phyloP scores from a whole-genome alignment of 2,797 vertebrate species.

The Tapera naevia region DNA sequence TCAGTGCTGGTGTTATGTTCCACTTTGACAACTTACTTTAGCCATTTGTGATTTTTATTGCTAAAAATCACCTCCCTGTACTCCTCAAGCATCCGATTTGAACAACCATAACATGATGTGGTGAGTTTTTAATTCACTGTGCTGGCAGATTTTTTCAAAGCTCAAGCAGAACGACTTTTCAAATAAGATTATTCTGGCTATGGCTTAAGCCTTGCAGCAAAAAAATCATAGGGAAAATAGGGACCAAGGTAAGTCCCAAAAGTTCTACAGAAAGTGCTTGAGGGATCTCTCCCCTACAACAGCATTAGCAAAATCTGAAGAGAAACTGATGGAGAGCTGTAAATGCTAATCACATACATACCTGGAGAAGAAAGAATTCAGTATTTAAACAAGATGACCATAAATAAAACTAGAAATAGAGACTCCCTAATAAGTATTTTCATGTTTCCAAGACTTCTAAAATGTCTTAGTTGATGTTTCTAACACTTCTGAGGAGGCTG shows the following conservation, averaged over 20 bases:
- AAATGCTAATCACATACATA: neutral
- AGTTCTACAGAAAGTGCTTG: neutral
- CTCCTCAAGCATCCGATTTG: neutral
- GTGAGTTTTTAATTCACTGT: neutral
- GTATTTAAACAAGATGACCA: neutral
- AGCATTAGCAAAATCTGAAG: neutral
- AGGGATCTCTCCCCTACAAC: neutral
- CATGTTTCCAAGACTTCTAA: neutral
- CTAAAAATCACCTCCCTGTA: neutral
- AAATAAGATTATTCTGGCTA: neutral
- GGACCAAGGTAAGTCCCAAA: neutral
- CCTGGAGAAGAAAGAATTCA: neutral
- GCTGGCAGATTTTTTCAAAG: neutral
- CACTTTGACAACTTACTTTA: neutral
- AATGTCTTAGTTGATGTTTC: neutral
- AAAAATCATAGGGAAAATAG: neutral
- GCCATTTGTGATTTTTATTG: neutral
- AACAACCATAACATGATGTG: rapidly evolving
- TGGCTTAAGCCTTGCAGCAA: neutral
- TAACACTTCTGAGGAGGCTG: neutral
- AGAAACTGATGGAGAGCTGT: neutral
- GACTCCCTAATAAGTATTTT: neutral
- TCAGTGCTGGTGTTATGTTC: neutral
- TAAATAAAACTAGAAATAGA: neutral
- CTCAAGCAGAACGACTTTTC: neutral